Evolutionary conservation across 2,888 invertebrate species (phyloP).

Genomic region (Epinotia nisella): DNA sequence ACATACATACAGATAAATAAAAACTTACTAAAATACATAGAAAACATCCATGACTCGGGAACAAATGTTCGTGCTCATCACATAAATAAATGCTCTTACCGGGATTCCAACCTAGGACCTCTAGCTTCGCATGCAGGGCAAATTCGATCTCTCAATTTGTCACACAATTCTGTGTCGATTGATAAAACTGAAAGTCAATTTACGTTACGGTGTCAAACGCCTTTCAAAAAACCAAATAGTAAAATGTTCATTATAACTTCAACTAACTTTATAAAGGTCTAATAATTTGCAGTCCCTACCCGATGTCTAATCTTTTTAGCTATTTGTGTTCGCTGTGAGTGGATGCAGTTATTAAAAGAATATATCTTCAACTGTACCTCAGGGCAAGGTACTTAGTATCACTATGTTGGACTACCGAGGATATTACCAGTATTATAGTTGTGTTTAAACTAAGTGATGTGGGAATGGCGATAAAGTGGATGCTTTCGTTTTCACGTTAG

Average conservation of each 20-base stretch:
- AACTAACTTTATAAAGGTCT: not conserved
- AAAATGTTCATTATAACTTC: not conserved
- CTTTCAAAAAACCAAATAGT: not conserved
- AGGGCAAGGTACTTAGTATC: conserved; percentile 46
- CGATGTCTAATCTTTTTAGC: conserved; percentile 74
- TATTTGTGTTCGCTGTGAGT: conserved; percentile 74
- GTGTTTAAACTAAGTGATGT: conserved; percentile 23
- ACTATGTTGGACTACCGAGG: conserved; percentile 25
- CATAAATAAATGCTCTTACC: too few species aligned
- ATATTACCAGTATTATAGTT: conserved; percentile 1
- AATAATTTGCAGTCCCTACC: conserved; percentile 61
- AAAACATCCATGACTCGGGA: too few species aligned
- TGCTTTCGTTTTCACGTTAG: not conserved
- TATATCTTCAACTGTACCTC: conserved; percentile 60
- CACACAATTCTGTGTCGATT: not conserved
- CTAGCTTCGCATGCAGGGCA: too few species aligned
- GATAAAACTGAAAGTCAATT: not conserved
- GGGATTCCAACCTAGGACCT: too few species aligned
- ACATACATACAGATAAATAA: too few species aligned
- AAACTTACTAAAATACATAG: too few species aligned
- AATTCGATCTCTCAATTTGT: not conserved
- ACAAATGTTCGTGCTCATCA: too few species aligned
- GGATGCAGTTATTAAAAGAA: conserved; percentile 79
- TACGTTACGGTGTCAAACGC: not conserved
- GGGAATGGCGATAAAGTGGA: conserved; percentile 15